These are phyloP conservation scores for Rhynchonycteris naso DNA, from an alignment of 2,797 vertebrate species.

Conservation along the genomic window DNA sequence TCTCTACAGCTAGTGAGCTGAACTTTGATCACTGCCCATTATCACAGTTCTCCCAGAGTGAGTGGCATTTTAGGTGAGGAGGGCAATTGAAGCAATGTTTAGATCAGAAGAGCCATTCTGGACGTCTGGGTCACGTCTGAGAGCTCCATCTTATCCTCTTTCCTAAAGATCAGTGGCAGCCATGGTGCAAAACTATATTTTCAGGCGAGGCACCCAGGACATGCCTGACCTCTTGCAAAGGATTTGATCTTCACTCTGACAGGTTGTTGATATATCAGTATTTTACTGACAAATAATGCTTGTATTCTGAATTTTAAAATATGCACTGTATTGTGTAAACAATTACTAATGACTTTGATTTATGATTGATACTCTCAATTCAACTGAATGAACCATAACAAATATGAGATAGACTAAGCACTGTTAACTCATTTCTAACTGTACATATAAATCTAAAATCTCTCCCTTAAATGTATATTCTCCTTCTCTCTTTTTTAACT, in stretches of 20 bases:
- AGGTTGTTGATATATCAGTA: not conserved
- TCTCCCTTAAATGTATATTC: not conserved
- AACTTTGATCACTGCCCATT: not conserved
- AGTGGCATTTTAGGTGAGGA: not conserved
- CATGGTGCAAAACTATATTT: not conserved
- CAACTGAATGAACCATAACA: not conserved
- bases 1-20: not conserved
- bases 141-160: not conserved
- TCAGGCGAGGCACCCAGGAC: not conserved
- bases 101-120: not conserved
- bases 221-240: not conserved
- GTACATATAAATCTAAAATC: not conserved
- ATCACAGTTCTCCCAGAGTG: not conserved
- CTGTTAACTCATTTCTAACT: not conserved
- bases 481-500: not conserved
- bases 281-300: not conserved
- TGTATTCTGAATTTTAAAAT: not conserved
- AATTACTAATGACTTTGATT: not conserved
- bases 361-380: not conserved
- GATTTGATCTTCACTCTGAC: not conserved
- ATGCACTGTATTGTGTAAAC: not conserved
- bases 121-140: not conserved
- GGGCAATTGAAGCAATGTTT: not conserved
- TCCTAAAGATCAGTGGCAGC: not conserved
- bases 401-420: not conserved